Percentiles rank a stretch among this genome's conserved stretches.
These are phyloP conservation scores for Magallana gigas DNA, from an alignment of 1,140 invertebrate genomes.

Conservation along the genomic window DNA sequence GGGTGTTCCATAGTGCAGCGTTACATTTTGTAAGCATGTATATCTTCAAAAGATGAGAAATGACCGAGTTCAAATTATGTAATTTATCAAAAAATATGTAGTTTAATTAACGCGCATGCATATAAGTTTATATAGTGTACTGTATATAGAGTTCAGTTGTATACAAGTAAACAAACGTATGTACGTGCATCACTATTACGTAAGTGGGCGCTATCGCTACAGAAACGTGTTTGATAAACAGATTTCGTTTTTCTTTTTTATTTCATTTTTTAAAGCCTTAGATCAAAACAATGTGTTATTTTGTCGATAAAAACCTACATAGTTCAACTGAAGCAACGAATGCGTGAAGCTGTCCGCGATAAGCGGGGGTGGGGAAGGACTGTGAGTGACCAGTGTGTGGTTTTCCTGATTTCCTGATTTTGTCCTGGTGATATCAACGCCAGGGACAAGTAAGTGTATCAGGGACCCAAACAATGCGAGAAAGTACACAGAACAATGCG, in stretches of 20 bases:
- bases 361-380: not conserved
- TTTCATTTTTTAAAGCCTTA: not conserved
- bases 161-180: not conserved
- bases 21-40: too few relatives aligned
- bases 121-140: too few relatives aligned
- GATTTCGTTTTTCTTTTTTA: not conserved
- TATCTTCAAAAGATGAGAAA: too few relatives aligned
- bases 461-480: not conserved
- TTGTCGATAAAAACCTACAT: not conserved
- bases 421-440: not conserved
- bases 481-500: not conserved
- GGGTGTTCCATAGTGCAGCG: too few relatives aligned
- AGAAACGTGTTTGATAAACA: not conserved
- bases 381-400: not conserved
- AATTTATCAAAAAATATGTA: too few relatives aligned
- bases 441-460: not conserved
- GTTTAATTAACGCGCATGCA: too few relatives aligned
- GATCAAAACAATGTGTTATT: not conserved
- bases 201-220: not conserved
- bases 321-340: not conserved
- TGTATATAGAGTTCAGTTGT: not conserved
- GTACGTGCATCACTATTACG: not conserved
- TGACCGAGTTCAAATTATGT: too few relatives aligned
- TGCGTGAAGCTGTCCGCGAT: slow-evolving; percentile 8
- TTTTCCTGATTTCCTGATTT: slow-evolving; percentile 24